Percentiles rank a stretch among this genome's conserved stretches.
phyloP scores from a whole-genome alignment of 2,888 invertebrate genomes.

The Melipona beecheii region DNA sequence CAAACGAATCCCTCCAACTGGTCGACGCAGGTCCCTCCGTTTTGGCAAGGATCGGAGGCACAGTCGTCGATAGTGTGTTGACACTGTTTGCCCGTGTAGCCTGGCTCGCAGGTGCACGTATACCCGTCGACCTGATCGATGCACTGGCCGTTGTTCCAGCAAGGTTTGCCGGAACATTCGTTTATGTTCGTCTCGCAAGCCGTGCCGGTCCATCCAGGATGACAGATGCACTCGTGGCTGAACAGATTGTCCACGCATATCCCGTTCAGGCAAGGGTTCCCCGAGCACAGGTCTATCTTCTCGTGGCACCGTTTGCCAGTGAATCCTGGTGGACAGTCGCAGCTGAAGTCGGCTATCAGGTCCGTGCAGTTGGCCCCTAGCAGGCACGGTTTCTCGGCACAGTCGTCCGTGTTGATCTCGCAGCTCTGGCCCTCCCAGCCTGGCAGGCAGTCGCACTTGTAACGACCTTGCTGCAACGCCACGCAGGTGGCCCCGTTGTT shows the following conservation, averaged over 20 bases:
- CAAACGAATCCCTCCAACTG: conserved; percentile 96
- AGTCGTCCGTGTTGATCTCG: conserved; percentile 96
- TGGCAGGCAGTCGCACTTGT: conserved; percentile 96
- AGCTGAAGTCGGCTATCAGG: conserved; percentile 96
- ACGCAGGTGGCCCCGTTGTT: conserved; percentile 95
- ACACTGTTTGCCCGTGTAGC: conserved; percentile 96
- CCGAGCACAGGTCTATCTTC: conserved; percentile 96
- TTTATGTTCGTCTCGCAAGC: conserved; percentile 96
- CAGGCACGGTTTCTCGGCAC: conserved; percentile 95
- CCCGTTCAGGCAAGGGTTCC: conserved; percentile 96
- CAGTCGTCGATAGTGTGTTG: conserved; percentile 98
- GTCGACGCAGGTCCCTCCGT: conserved; percentile 95
- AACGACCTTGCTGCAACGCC: conserved; percentile 95
- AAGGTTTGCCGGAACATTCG: conserved; percentile 95
- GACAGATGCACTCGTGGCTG: conserved; percentile 94
- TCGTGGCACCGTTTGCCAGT: conserved; percentile 98
- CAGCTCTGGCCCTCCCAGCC: conserved; percentile 99
- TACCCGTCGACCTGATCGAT: conserved; percentile 94
- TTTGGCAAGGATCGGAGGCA: conserved; percentile 94
- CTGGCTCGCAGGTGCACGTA: conserved; percentile 95
- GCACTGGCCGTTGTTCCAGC: conserved; percentile 96
- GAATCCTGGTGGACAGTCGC: conserved; percentile 97
- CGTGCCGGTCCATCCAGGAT: conserved; percentile 95
- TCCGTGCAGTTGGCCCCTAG: conserved; percentile 97
- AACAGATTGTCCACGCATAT: conserved; percentile 96